phyloP scores from a whole-genome alignment of 2,888 invertebrate genomes.

The Trissolcus brochymenae region DNA sequence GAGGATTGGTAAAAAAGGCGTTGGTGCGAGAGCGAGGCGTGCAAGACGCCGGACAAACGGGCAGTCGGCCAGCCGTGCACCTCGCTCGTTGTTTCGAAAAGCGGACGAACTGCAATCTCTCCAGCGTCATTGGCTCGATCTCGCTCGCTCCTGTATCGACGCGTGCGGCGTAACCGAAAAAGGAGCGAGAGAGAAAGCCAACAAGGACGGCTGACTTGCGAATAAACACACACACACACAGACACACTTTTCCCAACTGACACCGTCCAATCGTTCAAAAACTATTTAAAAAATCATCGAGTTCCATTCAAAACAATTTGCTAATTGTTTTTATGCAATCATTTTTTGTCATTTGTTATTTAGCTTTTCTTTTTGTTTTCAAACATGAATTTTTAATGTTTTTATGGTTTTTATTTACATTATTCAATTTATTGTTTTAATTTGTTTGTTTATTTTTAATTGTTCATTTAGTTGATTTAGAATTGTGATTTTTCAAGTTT shows the following conservation, averaged over 20 bases:
- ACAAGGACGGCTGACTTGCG: constrained; percentile 7
- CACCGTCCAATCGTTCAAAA: not conserved
- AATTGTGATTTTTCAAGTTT: too few species aligned
- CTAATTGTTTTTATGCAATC: not conserved
- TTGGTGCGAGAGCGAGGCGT: constrained; percentile 10
- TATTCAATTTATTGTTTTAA: too few species aligned
- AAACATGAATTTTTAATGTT: too few species aligned
- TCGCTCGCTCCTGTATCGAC: constrained; percentile 32
- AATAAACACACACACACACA: constrained; percentile 16
- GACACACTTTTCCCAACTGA: constrained; percentile 13
- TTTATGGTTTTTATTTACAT: too few species aligned
- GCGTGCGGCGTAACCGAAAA: constrained; percentile 36
- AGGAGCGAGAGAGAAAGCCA: constrained; percentile 41
- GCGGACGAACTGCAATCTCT: constrained; percentile 39
- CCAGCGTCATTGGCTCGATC: constrained; percentile 20
- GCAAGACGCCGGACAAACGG: constrained; percentile 11
- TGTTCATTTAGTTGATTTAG: too few species aligned
- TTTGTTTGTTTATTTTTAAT: too few species aligned
- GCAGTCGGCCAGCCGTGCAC: constrained; percentile 25
- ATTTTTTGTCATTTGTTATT: not conserved
- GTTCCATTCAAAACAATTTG: too few species aligned
- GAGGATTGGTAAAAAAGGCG: constrained; percentile 10
- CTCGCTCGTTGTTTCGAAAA: constrained; percentile 47
- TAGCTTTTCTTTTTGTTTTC: too few species aligned
- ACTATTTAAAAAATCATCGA: not conserved